phyloP scores from a whole-genome alignment of 2,797 vertebrate species.

The Urocyon cinereoargenteus region DNA sequence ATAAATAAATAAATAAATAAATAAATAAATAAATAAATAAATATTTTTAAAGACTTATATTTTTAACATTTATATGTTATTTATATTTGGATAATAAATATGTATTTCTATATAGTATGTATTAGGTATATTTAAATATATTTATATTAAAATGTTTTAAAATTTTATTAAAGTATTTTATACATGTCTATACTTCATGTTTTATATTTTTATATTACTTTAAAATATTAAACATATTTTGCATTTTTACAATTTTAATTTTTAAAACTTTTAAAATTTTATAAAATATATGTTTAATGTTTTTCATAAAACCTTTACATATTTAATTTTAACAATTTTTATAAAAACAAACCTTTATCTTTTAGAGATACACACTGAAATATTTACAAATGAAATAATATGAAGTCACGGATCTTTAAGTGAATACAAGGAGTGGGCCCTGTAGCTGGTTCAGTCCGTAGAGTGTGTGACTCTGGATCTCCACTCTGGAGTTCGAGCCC shows the following conservation, averaged over 20 bases:
- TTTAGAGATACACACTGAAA: not conserved
- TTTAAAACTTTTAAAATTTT: not conserved
- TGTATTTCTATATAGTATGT: not conserved
- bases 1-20: too few relatives aligned
- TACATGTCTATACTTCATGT: not conserved
- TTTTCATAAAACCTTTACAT: not conserved
- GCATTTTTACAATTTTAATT: not conserved
- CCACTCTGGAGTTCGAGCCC: not conserved
- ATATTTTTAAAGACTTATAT: not conserved
- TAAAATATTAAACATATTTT: not conserved
- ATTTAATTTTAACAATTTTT: not conserved
- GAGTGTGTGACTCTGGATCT: not conserved
- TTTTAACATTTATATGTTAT: not conserved
- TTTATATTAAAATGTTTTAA: not conserved
- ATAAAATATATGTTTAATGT: not conserved
- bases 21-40: too few relatives aligned
- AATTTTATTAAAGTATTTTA: not conserved
- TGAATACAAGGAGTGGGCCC: not conserved
- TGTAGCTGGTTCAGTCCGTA: not conserved
- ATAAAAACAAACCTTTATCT: not conserved
- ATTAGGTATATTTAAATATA: not conserved
- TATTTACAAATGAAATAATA: not conserved
- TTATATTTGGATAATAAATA: not conserved
- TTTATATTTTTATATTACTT: not conserved
- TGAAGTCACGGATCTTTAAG: not conserved